A percentile compares a stretch with the other conserved stretches of the same genome.
Evolutionary conservation across 2,113 vertebrate genomes (phyloP).

Genomic region (Mirounga angustirostris): DNA sequence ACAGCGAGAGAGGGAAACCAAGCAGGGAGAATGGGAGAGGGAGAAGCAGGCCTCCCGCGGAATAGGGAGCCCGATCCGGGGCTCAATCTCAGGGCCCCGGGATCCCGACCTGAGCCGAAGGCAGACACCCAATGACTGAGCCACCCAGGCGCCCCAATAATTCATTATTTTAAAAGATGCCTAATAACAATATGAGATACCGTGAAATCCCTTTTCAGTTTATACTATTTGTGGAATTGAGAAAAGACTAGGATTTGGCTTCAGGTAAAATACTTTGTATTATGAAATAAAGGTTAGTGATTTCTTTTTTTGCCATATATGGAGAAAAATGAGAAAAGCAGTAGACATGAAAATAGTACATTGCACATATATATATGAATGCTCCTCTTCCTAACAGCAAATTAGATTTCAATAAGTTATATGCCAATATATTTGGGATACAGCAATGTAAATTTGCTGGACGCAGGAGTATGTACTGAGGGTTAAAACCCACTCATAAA

Average conservation of each 20-base stretch:
- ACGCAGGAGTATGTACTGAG: background rate
- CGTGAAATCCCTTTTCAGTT: background rate
- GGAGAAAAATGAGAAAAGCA: slow-evolving; percentile 13
- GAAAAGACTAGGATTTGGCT: background rate
- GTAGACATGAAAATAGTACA: background rate
- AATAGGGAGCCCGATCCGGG: no score
- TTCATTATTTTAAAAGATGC: background rate
- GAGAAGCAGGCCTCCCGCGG: no score
- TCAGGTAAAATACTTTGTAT: background rate
- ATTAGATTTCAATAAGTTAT: background rate
- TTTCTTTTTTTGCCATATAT: background rate
- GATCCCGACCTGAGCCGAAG: no score
- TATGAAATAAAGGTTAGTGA: background rate
- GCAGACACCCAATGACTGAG: no score
- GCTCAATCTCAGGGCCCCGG: no score
- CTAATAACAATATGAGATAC: background rate
- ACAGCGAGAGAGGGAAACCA: no score
- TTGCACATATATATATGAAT: background rate
- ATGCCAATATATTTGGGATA: background rate
- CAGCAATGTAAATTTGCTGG: background rate
- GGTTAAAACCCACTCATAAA: background rate
- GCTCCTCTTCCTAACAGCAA: background rate
- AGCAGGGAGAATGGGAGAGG: no score
- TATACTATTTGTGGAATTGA: background rate
- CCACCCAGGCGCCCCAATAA: background rate